Evolutionary conservation across 2,113 vertebrate genomes (phyloP).

Genomic region (Cavia aperea): DNA sequence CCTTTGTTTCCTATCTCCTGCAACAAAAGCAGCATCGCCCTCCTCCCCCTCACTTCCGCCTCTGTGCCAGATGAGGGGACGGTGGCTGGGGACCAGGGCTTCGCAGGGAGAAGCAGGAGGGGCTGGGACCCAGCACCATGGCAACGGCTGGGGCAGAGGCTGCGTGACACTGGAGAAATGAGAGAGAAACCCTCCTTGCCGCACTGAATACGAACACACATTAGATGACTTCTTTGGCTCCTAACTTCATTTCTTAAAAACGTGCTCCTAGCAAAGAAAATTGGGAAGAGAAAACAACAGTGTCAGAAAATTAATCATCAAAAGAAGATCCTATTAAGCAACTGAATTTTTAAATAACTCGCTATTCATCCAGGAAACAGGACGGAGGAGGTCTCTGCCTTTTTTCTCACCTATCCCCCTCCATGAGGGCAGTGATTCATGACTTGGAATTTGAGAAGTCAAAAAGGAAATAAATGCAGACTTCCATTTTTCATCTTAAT

Average conservation of each 20-base stretch:
- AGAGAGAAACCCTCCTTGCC: background rate
- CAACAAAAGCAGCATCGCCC: background rate
- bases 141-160: background rate
- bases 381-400: background rate
- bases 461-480: background rate
- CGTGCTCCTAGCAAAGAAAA: background rate
- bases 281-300: background rate
- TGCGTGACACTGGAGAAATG: too few relatives aligned
- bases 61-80: background rate
- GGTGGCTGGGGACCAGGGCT: background rate
- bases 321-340: background rate
- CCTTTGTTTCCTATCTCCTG: too few relatives aligned
- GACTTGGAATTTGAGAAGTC: background rate
- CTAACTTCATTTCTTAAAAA: background rate
- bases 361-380: background rate
- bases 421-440: background rate
- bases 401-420: background rate
- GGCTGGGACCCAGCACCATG: background rate
- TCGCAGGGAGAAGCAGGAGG: background rate
- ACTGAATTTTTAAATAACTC: background rate
- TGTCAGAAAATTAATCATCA: background rate
- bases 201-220: background rate
- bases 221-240: background rate
- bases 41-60: background rate
- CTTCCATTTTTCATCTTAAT: background rate